These are phyloP conservation scores for Phyllostomus hastatus DNA, from an alignment of 2,113 vertebrate genomes.

Conservation along the genomic window DNA sequence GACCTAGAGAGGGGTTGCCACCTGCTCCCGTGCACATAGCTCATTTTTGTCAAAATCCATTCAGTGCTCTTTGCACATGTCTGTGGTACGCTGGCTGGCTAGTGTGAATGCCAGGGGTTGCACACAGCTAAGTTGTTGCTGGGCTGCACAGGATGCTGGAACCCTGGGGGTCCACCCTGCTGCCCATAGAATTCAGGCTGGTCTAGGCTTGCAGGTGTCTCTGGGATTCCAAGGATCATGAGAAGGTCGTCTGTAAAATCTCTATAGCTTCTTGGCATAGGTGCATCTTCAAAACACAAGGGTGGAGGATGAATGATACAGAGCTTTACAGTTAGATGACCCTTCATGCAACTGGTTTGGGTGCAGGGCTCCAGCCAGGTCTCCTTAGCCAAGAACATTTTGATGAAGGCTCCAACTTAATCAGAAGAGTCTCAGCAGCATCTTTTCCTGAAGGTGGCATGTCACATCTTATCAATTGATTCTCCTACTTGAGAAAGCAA, in stretches of 20 bases:
- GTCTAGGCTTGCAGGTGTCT: neutral
- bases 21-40: neutral
- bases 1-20: neutral
- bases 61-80: neutral
- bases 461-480: neutral
- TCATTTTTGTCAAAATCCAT: neutral
- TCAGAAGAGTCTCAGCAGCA: neutral
- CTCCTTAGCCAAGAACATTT: neutral
- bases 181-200: neutral
- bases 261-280: neutral
- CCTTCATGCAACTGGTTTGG: neutral
- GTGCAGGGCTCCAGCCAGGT: neutral
- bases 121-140: neutral
- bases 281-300: neutral
- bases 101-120: neutral
- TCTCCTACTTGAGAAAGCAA: conserved; percentile 23
- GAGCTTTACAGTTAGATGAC: neutral
- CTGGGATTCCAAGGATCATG: neutral
- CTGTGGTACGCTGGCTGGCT: neutral
- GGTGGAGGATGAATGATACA: neutral
- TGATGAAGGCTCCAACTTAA: neutral
- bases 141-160: too few species aligned
- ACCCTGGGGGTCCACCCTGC: neutral
- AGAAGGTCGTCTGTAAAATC: neutral
- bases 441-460: neutral